phyloP scores from a whole-genome alignment of 1,140 invertebrate genomes.

The Drosophila setifemur region DNA sequence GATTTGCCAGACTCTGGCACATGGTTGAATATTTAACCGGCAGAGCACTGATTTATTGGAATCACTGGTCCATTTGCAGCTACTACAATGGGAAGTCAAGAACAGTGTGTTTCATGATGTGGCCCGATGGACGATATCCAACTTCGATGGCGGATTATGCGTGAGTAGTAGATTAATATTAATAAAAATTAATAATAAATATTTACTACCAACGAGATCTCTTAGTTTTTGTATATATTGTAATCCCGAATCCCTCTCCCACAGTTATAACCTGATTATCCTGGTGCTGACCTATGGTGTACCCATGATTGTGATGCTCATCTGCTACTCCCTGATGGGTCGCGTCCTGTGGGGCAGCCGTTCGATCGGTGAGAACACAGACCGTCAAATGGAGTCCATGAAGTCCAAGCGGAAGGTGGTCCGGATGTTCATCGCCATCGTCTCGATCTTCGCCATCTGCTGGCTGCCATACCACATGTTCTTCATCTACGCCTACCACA shows the following conservation, averaged over 20 bases:
- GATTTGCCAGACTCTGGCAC: conserved; percentile 11
- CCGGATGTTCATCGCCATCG: conserved; percentile 82
- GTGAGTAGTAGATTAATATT: conserved; percentile 82
- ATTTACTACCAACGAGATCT: too few species aligned
- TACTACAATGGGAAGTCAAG: conserved; percentile 84
- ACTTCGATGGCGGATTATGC: conserved; percentile 85
- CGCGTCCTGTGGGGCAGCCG: conserved; percentile 88
- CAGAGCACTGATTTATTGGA: conserved; percentile 8
- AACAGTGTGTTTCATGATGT: conserved; percentile 86
- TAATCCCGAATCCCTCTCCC: conserved; percentile 1
- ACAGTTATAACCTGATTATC: conserved; percentile 94
- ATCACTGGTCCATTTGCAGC: conserved; percentile 52
- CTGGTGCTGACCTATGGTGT: conserved; percentile 94
- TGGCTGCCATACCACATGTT: conserved; percentile 95
- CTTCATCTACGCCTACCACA: conserved; percentile 92
- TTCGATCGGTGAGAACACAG: conserved; percentile 94
- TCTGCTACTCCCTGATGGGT: conserved; percentile 94
- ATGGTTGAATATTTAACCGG: not conserved
- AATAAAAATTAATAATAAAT: too few species aligned
- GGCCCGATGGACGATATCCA: conserved; percentile 86
- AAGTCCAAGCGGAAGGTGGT: conserved; percentile 94
- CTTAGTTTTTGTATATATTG: not conserved
- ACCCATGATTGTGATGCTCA: conserved; percentile 93
- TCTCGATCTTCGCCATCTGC: conserved; percentile 92
- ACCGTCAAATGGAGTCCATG: conserved; percentile 92